phyloP scores from a whole-genome alignment of 2,888 invertebrate species.

The Cheilosia pagana region DNA sequence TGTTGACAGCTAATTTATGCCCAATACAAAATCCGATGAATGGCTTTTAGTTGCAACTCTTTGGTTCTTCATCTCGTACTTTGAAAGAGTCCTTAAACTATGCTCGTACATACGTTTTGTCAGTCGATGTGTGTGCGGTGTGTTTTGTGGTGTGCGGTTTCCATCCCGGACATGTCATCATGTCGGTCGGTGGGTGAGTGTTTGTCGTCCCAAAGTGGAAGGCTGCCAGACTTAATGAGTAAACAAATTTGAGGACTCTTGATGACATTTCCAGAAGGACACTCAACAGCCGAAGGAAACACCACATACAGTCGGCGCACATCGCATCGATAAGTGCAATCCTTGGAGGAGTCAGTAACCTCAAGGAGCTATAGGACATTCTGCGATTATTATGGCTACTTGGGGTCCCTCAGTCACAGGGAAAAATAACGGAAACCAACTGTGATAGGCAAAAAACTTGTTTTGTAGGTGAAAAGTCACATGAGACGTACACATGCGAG shows the following conservation, averaged over 20 bases:
- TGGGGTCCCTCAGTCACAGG: conserved; percentile 12
- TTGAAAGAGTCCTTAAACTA: conserved; percentile 31
- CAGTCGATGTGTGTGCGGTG: conserved; percentile 21
- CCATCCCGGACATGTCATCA: conserved; percentile 59
- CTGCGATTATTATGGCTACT: conserved; percentile 62
- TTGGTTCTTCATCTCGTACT: conserved; percentile 44
- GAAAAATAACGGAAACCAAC: conserved; percentile 7
- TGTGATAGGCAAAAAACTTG: conserved; percentile 7
- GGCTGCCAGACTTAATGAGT: conserved; percentile 70
- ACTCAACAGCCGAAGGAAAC: conserved; percentile 50
- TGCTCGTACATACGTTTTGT: background rate
- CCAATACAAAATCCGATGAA: conserved; percentile 66
- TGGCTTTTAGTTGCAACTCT: conserved; percentile 59
- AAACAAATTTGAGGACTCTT: conserved; percentile 74
- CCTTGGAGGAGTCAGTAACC: conserved; percentile 73
- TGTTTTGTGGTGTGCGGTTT: conserved; percentile 30
- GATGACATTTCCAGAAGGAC: conserved; percentile 73
- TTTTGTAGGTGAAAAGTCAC: conserved; percentile 55
- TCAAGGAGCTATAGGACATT: conserved; percentile 67
- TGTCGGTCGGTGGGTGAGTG: conserved; percentile 11
- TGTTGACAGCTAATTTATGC: conserved; percentile 74
- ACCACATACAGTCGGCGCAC: background rate
- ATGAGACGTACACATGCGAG: conserved; percentile 7
- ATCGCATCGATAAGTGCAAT: conserved; percentile 57
- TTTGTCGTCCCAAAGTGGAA: conserved; percentile 7